Percentiles rank a stretch among this genome's conserved stretches.
Evolutionary conservation across 2,888 invertebrate genomes (phyloP).

Genomic region (Doris montereyensis): DNA sequence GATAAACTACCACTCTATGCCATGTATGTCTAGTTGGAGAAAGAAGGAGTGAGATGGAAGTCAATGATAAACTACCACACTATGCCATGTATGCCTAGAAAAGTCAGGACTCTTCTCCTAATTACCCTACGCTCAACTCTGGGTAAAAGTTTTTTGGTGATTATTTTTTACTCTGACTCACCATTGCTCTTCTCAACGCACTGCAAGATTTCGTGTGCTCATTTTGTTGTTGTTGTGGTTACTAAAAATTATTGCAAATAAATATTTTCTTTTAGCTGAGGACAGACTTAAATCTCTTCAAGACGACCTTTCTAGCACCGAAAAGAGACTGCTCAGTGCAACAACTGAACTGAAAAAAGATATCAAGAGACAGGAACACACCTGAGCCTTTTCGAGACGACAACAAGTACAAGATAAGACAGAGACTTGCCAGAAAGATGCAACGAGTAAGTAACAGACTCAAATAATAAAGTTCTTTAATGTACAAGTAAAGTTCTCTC

Average conservation of each 20-base stretch:
- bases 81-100: no score
- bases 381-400: slow-evolving; percentile 59
- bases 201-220: background rate
- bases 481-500: no score
- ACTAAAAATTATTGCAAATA: background rate
- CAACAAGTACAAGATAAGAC: slow-evolving; percentile 63
- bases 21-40: no score
- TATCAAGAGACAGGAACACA: slow-evolving; percentile 54
- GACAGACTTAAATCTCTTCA: slow-evolving; percentile 60
- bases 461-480: no score
- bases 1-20: no score
- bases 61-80: no score
- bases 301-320: slow-evolving; percentile 58
- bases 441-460: slow-evolving; percentile 52
- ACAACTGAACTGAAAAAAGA: slow-evolving; percentile 63
- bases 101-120: no score
- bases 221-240: background rate
- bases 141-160: no score
- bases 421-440: slow-evolving; percentile 66
- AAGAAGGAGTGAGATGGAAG: no score
- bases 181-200: no score
- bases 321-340: slow-evolving; percentile 60
- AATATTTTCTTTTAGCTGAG: slow-evolving; percentile 54
- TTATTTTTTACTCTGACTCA: no score
- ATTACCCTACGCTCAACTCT: no score